These are phyloP conservation scores for Solenopsis invicta DNA, from an alignment of 1,140 invertebrate species.

Conservation along the genomic window DNA sequence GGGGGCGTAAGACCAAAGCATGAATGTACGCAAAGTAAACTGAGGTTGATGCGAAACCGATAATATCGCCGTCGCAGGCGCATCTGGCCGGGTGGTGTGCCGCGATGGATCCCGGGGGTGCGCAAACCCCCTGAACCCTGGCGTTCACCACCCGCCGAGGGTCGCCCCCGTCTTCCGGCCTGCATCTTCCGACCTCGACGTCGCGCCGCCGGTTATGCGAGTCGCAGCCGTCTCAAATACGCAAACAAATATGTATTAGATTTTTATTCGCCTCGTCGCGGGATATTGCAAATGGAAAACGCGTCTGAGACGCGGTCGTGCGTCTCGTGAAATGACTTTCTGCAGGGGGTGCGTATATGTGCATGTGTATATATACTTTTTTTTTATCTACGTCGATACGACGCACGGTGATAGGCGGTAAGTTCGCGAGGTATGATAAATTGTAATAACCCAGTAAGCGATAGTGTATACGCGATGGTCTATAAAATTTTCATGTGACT, in stretches of 20 bases:
- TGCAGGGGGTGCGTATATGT: no score
- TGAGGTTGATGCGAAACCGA: constrained; percentile 83
- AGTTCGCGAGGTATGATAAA: constrained; percentile 36
- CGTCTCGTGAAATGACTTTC: constrained; percentile 49
- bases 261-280: constrained; percentile 69
- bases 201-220: constrained; percentile 64
- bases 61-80: constrained; percentile 78
- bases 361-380: neutral
- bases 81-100: constrained; percentile 45
- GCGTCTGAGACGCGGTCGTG: constrained; percentile 28
- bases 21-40: constrained; percentile 71
- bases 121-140: constrained; percentile 23
- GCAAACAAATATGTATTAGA: constrained; percentile 74
- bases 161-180: constrained; percentile 11
- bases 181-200: neutral
- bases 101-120: constrained; percentile 53
- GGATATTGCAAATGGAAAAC: constrained; percentile 72
- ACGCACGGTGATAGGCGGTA: neutral
- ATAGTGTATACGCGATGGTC: constrained; percentile 23
- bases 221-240: constrained; percentile 37
- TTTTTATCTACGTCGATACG: neutral
- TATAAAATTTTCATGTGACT: constrained; percentile 53
- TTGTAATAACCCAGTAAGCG: constrained; percentile 53
- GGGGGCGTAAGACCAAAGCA: constrained; percentile 43
- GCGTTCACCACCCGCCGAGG: neutral